A percentile compares a stretch with the other conserved stretches of the same genome.
phyloP scores from a whole-genome alignment of 92 coral and sea anemone genomes.

The Bergia puertoricense region DNA sequence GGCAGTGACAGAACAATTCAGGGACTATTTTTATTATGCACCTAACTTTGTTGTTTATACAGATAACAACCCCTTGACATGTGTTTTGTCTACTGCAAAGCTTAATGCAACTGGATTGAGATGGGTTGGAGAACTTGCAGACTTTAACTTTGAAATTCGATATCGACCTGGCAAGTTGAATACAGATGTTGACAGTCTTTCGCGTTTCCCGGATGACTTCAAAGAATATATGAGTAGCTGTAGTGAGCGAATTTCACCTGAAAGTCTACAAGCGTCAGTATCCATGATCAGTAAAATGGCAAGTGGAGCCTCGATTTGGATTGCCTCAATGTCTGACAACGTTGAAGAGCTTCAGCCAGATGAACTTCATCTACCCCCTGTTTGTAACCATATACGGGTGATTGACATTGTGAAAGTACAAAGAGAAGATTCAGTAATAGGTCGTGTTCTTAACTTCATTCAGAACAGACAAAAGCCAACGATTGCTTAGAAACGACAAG shows the following conservation, averaged over 20 bases:
- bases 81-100: constrained; percentile 22
- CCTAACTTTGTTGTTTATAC: constrained; percentile 43
- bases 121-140: constrained; percentile 45
- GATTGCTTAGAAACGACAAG: constrained; percentile 41
- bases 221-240: too few species aligned
- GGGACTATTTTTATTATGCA: constrained; percentile 48
- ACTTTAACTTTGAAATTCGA: constrained; percentile 1
- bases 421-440: neutral
- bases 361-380: too few species aligned
- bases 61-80: constrained; percentile 30
- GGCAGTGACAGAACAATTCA: constrained; percentile 48
- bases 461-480: constrained; percentile 46
- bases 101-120: constrained; percentile 44
- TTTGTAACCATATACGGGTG: too few species aligned
- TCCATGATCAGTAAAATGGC: too few species aligned
- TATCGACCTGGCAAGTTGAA: constrained; percentile 52
- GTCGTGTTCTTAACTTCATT: constrained; percentile 48
- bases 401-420: too few species aligned
- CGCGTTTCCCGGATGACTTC: too few species aligned
- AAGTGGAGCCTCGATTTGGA: too few species aligned
- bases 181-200: constrained; percentile 2
- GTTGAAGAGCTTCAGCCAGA: too few species aligned
- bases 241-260: too few species aligned
- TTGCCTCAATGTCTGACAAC: too few species aligned
- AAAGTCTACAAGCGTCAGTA: too few species aligned